Conservation (phyloP, 2,797 vertebrate species). For the Sebastolobus altivelis region DNA sequence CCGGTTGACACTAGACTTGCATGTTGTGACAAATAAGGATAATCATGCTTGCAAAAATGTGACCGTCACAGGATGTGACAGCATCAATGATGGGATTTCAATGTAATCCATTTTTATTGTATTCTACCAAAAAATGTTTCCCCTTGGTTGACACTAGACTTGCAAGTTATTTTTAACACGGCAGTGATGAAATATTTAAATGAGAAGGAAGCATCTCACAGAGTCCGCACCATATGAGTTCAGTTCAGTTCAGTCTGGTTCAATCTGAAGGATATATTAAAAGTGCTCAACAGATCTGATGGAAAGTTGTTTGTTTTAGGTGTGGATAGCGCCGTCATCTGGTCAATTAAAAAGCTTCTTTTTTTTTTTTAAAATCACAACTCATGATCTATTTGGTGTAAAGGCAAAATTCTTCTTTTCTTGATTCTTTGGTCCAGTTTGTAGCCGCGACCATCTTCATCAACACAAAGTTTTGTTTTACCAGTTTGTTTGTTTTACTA, state of each 20-base stretch:
- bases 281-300: not conserved
- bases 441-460: not conserved
- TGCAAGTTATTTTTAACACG: slow-evolving; percentile 30
- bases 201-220: slow-evolving; percentile 9
- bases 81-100: slow-evolving; percentile 19
- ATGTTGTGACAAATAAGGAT: slow-evolving; percentile 12
- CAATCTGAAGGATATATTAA: not conserved
- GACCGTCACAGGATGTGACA: slow-evolving; percentile 8
- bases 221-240: not conserved
- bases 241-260: not conserved
- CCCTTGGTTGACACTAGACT: not conserved
- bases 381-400: not conserved
- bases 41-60: slow-evolving; percentile 9
- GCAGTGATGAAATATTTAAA: slow-evolving; percentile 43
- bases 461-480: not conserved
- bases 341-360: not conserved
- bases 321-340: not conserved
- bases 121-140: slow-evolving; percentile 3
- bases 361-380: not conserved
- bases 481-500: not conserved
- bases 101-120: slow-evolving; percentile 12
- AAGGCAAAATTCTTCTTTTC: not conserved
- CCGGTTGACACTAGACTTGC: not conserved
- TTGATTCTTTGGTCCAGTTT: not conserved
- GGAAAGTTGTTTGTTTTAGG: not conserved